Base-by-base conservation (phyloP, 2,113 vertebrate genomes). In the Pachyramphus minor region DNA sequence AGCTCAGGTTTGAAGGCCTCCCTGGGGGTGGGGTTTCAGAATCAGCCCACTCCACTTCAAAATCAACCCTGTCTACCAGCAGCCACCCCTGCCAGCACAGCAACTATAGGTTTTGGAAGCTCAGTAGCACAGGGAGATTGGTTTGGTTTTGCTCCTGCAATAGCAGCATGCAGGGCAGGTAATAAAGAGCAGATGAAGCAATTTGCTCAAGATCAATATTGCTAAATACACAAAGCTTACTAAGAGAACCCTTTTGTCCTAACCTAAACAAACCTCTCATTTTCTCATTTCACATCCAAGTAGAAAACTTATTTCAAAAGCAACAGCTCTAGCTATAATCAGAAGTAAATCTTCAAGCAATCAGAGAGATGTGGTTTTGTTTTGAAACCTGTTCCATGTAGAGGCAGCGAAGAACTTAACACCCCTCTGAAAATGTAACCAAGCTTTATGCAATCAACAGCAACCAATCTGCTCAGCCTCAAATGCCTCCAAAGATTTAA, bases 191-290 rank as follows among this genome's bases (percentile, higher is more conserved):
- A 90, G 78, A 69, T 94, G 68, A 96, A 90, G 62, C 42, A 69
- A 77, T 77, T 85, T 92, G 63, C 55, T 86, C 20, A 77, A 86
- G 75, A 85, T 90, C 81, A 80, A 56, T 83, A 85, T 68, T 92
- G 85, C 77, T 92, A 84, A 91, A 91, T 16, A 62, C 3, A 1
- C 44, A 47, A 31, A 74, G 69, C 50, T 90, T 79, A 84, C 27
- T 35, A 47, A 89, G 74, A 0, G 4, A 89, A 53, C 16, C 21
- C 50, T 63, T 95, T 63, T 47, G 33, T 71, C 42, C 67, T 39
- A 79, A 69, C 25, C 58, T 69, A 66, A 96, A 89, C 64, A 89
- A 67, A 67, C n/a, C n/a, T 79, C 63, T 82, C 33, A 5, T 90
- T 83, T 84, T 83, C 63, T 78, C 68, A 14, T 71, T 66, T 45